Evolutionary conservation across 2,888 invertebrate genomes (phyloP), one percentile per base, ranked within the genome.

Genomic region (Eupithecia insigniata): DNA sequence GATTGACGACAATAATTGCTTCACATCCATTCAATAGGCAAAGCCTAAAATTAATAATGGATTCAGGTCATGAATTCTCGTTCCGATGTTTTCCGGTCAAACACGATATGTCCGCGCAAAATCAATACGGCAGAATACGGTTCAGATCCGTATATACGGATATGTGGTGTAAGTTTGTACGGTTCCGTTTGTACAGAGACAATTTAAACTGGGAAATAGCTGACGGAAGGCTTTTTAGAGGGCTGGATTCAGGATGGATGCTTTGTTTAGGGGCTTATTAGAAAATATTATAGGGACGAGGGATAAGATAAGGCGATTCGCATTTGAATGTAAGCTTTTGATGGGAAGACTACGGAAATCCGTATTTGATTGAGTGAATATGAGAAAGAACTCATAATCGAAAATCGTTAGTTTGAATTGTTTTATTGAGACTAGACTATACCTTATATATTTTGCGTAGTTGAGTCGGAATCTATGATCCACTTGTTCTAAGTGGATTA

Each of bases 101-200:
- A 26, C 58, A 36, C 60, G 60, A 68, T 26, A 64, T 39, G 22
- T 58, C 22, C 67, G 34, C 46, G 43, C 26, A 73, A 74, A 78
- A 78, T 75, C 78, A 76, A 78, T 76, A 76, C 69, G 61, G 66
- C 39, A 71, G 66, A 75, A 76, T 69, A 75, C 68, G 75, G 67
- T n/a, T 18, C 62, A 18, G 14, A 62, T 10, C 34, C 26, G 36
- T 36, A 64, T 22, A 14, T 34, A 14, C 22, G 34, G 32, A 26
- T 64, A 22, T 36, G 22, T 65, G 30, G 64, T 66, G 68, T 60
- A 60, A 64, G 46, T 36, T 64, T 64, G 36, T 32, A 62, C 34
- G 34, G 61, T 34, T 62, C n/a, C 61, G 73, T 76, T 73, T 73
- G 65, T 66, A 67, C 70, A 69, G 71, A 66, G 76, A 74, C 73